phyloP scores from a whole-genome alignment of 2,888 invertebrate species.

The Oligia fasciuncula region DNA sequence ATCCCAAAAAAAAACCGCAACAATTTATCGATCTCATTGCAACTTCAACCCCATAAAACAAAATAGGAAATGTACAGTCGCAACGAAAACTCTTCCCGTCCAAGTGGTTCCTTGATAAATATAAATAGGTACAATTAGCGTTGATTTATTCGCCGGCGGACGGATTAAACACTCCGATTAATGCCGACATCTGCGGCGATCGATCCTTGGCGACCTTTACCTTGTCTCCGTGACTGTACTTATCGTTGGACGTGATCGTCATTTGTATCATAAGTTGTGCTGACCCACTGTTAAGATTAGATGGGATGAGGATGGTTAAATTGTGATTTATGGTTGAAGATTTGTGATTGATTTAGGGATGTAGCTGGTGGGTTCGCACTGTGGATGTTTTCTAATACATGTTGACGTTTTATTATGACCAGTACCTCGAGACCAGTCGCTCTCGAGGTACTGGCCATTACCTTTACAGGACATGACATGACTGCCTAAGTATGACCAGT shows the following conservation, averaged over 20 bases:
- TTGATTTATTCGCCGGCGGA: constrained; percentile 84
- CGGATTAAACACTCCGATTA: constrained; percentile 87
- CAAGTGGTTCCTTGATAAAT: constrained; percentile 82
- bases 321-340: constrained; percentile 35
- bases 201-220: constrained; percentile 86
- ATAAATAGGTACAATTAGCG: constrained; percentile 86
- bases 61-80: constrained; percentile 72
- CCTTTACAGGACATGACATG: not conserved
- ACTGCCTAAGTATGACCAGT: constrained; percentile 6
- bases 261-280: constrained; percentile 64
- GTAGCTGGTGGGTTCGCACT: not conserved
- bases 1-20: not conserved
- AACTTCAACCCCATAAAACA: constrained; percentile 35
- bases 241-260: constrained; percentile 69
- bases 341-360: constrained; percentile 34
- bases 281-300: constrained; percentile 59
- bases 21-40: not conserved
- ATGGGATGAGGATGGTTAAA: constrained; percentile 31
- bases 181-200: constrained; percentile 87
- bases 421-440: too few relatives aligned
- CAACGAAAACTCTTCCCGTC: constrained; percentile 72
- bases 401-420: not conserved
- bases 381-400: not conserved
- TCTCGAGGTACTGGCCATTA: not conserved
- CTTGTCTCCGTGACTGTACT: constrained; percentile 85